Evolutionary conservation across 1,140 invertebrate genomes (phyloP), one percentile per base, ranked within the genome.

Genomic region (Drosophila miranda): DNA sequence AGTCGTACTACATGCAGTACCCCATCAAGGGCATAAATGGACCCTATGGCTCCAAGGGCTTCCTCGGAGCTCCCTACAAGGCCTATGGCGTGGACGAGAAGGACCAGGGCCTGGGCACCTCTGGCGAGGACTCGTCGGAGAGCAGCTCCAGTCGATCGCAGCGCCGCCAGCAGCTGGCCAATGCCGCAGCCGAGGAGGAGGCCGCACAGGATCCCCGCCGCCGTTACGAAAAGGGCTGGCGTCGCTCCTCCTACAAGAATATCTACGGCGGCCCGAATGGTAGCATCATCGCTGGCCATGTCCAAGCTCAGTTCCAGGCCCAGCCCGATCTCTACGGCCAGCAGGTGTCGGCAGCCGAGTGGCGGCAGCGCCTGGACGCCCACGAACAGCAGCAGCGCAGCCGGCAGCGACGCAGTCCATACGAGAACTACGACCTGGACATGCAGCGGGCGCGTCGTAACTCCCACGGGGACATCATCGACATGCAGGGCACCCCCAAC

Each of bases 31-130:
- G 93, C 19, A 78, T 94, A 4, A 94, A 93, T 52, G 93, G 93
- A 42, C 92, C 80, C 14, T 93, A 92, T 57, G 91, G 92, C 14
- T 71, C 78, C 4, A 93, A 93, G 74, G 91, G 91, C 50, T 92
- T 93, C 60, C 92, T 92, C 23, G 92, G 93, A 0, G 89, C 89
- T 0, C 92, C 92, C 9, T 93, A 93, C 46, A 94, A 94, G 84
- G 92, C 92, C 2, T 94, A 93, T 88, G 91, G 93, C 30, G 82
- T 74, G 7, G 89, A 94, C 34, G 96, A 98, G 34, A 96, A 97
- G 90, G 97, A 98, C 90, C 92, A 95, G 3, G 97, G 96, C 0
- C 91, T 98, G 0, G 97, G 97, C 0, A 98, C 96, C 3, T 97
- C 96, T 0, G 96, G 94, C 58, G 96, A 95, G 90, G 96, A 95